Percentiles rank a stretch among this genome's conserved stretches.
phyloP scores from a whole-genome alignment of 1,140 invertebrate genomes.

The Caenorhabditis tropicalis region DNA sequence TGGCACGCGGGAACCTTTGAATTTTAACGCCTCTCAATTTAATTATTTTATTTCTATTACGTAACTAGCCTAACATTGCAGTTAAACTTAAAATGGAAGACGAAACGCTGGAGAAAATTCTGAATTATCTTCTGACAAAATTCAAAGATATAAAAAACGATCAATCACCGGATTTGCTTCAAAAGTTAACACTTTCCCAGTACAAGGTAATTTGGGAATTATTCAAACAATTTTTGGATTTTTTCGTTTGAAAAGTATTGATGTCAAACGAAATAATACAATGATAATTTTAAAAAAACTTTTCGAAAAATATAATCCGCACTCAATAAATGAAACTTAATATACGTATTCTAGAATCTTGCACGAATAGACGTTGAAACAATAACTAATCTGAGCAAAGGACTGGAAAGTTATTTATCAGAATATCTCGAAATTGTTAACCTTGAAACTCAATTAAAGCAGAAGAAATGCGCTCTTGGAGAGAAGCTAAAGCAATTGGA shows the following conservation, averaged over 20 bases:
- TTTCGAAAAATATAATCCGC: no score
- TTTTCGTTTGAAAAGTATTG: no score
- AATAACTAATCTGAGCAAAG: background rate
- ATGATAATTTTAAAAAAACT: no score
- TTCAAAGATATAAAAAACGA: background rate
- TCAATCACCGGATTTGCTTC: background rate
- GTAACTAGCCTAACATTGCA: background rate
- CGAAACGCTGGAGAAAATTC: background rate
- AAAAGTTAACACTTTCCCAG: conserved; percentile 11
- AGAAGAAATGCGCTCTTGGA: background rate
- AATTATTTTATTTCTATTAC: background rate
- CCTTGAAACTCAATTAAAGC: background rate
- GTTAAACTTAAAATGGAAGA: background rate
- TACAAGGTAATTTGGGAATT: background rate
- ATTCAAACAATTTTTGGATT: background rate
- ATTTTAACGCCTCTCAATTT: background rate
- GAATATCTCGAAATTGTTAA: background rate
- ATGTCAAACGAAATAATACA: no score
- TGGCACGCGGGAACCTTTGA: conserved; percentile 11
- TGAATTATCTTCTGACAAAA: background rate
- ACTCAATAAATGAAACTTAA: no score
- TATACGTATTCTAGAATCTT: background rate
- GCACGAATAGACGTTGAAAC: background rate
- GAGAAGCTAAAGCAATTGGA: background rate
- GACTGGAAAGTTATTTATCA: background rate